Conservation (phyloP, 2,113 vertebrate species). For the Litocranius walleri region DNA sequence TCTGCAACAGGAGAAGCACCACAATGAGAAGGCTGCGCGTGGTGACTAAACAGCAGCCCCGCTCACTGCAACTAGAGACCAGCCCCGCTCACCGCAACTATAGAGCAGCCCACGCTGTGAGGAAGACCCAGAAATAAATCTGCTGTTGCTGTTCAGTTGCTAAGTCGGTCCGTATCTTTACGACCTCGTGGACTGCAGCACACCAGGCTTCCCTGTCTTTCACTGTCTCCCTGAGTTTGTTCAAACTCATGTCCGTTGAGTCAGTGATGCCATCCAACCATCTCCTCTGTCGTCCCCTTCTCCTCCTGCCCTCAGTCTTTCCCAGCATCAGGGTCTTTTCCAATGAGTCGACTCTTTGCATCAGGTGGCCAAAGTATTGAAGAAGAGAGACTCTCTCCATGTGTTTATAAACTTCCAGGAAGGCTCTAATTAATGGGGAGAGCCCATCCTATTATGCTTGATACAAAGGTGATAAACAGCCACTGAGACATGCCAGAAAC, state of each 20-base stretch:
- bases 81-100: not conserved
- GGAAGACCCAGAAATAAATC: not conserved
- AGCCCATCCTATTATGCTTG: not conserved
- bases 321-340: not conserved
- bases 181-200: not conserved
- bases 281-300: not conserved
- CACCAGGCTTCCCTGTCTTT: not conserved
- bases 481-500: not conserved
- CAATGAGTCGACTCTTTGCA: not conserved
- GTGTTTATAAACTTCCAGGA: not conserved
- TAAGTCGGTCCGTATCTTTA: not conserved
- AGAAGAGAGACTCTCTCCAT: not conserved
- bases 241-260: not conserved
- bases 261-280: not conserved
- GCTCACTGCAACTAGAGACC: not conserved
- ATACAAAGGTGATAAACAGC: not conserved
- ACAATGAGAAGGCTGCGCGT: not conserved
- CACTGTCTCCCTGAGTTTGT: not conserved
- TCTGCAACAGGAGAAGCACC: not conserved
- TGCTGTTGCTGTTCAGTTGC: not conserved
- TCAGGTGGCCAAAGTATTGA: not conserved
- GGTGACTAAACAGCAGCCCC: not conserved
- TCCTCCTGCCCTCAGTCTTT: not conserved
- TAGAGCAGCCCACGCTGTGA: rapidly evolving
- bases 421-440: not conserved